A percentile compares a stretch with the other conserved stretches of the same genome.
Conservation (phyloP, 2,888 invertebrate species). For the Chironomus riparius region DNA sequence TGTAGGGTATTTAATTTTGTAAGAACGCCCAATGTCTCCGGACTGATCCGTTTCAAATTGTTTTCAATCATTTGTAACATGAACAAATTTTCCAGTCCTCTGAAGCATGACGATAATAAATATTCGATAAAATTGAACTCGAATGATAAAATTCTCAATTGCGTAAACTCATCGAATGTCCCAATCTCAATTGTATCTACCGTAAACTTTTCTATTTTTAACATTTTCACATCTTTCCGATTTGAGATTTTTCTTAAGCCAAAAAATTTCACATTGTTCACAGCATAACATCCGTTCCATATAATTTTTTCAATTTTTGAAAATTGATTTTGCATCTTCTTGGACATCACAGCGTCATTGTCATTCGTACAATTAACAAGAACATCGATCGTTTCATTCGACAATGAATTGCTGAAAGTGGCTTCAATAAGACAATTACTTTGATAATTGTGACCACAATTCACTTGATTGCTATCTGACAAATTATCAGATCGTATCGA, state of each 20-base stretch:
- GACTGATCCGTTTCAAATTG: background rate
- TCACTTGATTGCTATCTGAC: background rate
- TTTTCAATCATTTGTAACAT: background rate
- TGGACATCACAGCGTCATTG: background rate
- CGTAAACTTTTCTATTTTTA: conserved; percentile 6
- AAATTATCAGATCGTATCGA: background rate
- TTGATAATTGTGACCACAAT: background rate
- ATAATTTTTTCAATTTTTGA: background rate
- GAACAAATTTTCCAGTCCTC: background rate
- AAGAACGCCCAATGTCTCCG: background rate
- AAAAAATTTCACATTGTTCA: background rate
- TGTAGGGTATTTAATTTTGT: background rate
- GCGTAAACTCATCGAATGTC: conserved; percentile 4
- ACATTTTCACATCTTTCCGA: background rate
- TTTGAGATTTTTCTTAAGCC: conserved; percentile 1
- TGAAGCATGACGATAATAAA: background rate
- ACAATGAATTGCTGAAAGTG: background rate
- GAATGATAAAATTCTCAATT: background rate
- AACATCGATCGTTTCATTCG: conserved; percentile 8
- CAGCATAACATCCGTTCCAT: conserved; percentile 11
- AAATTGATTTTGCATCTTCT: conserved; percentile 9
- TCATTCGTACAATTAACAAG: background rate
- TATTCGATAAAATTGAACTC: background rate
- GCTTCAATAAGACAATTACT: conserved; percentile 17
- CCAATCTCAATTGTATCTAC: background rate